Conservation (phyloP, 2,888 invertebrate genomes). For the Xanthia icteritia region DNA sequence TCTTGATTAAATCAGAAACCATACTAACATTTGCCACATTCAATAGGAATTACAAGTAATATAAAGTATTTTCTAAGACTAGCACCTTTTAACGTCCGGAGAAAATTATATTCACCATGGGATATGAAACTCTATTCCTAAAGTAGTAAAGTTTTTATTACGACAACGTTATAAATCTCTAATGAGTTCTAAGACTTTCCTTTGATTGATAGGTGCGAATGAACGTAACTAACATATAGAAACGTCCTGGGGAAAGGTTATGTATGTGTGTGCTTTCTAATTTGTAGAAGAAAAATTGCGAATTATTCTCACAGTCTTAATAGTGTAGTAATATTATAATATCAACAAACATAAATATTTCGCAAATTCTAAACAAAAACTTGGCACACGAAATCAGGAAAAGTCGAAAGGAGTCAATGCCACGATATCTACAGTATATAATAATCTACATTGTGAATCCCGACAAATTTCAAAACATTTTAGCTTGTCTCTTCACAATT, state of each 20-base stretch:
- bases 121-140: slow-evolving; percentile 29
- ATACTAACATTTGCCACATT: neutral
- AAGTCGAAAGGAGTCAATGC: slow-evolving; percentile 50
- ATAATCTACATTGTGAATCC: neutral
- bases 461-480: slow-evolving; percentile 11
- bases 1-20: slow-evolving; percentile 2
- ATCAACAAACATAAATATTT: slow-evolving; percentile 41
- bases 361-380: slow-evolving; percentile 34
- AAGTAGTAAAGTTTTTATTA: slow-evolving; percentile 33
- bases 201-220: slow-evolving; percentile 46
- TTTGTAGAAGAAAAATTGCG: neutral
- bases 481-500: slow-evolving; percentile 17
- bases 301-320: neutral
- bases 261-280: slow-evolving; percentile 31
- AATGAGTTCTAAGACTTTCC: slow-evolving; percentile 46
- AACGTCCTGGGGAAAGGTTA: slow-evolving; percentile 39
- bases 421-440: slow-evolving; percentile 12
- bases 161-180: slow-evolving; percentile 8
- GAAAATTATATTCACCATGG: slow-evolving; percentile 17
- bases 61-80: neutral
- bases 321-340: slow-evolving; percentile 32
- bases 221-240: neutral
- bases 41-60: neutral
- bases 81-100: neutral
- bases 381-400: slow-evolving; percentile 58